These are phyloP conservation scores for Pardalotus punctatus DNA, from an alignment of 2,113 vertebrate species.

Conservation along the genomic window DNA sequence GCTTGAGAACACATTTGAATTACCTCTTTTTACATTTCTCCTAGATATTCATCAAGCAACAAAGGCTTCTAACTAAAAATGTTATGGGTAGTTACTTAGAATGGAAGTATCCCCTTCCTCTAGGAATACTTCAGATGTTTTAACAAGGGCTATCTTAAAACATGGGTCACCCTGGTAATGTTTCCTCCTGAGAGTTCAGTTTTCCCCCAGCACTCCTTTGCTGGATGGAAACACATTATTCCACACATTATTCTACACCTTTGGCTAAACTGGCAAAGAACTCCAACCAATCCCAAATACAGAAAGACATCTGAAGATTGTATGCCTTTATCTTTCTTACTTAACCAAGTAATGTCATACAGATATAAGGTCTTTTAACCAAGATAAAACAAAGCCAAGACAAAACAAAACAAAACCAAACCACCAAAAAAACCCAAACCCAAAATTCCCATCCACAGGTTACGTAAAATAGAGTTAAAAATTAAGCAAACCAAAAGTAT, in stretches of 20 bases:
- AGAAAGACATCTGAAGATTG: neutral
- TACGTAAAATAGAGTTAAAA: neutral
- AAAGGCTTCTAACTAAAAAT: neutral
- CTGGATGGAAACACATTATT: neutral
- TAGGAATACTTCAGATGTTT: neutral
- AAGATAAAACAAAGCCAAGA: neutral
- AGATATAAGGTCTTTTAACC: neutral
- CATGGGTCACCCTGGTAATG: neutral
- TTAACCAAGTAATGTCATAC: neutral
- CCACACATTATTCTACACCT: neutral
- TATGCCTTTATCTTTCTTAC: neutral
- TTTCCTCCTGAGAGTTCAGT: neutral
- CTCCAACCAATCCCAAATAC: neutral
- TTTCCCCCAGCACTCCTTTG: neutral
- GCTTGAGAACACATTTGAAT: neutral
- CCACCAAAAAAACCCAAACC: neutral
- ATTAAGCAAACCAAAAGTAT: neutral
- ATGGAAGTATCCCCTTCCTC: neutral
- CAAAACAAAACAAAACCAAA: too few relatives aligned
- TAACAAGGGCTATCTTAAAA: neutral
- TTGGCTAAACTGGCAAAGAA: neutral
- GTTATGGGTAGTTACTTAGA: neutral
- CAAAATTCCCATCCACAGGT: neutral
- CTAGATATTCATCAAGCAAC: neutral
- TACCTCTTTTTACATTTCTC: neutral